Percentiles rank a stretch among this genome's conserved stretches.
phyloP scores from a whole-genome alignment of 2,888 invertebrate genomes.

The Epsilonema sp. region DNA sequence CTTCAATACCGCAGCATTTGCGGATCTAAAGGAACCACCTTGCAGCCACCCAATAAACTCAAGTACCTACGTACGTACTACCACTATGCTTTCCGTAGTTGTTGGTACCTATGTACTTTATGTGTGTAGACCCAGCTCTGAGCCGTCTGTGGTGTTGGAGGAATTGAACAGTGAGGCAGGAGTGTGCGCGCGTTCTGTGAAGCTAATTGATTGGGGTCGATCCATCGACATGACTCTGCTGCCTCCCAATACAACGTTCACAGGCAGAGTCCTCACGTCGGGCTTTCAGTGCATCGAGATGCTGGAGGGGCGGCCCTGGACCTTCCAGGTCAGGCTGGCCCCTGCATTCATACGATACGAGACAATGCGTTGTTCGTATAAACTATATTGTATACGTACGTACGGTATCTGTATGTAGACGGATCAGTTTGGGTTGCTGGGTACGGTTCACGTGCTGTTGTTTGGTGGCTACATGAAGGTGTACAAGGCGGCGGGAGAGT shows the following conservation, averaged over 20 bases:
- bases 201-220: slow-evolving; percentile 79
- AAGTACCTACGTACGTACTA: too few species aligned
- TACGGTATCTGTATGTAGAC: slow-evolving; percentile 47
- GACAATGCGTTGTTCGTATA: too few species aligned
- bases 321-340: slow-evolving; percentile 57
- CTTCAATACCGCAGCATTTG: too few species aligned
- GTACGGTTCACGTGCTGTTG: slow-evolving; percentile 62
- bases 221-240: slow-evolving; percentile 75
- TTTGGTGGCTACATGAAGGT: slow-evolving; percentile 75
- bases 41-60: too few species aligned
- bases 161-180: too few species aligned
- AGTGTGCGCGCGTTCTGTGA: slow-evolving; percentile 42
- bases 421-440: slow-evolving; percentile 69
- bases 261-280: slow-evolving; percentile 40
- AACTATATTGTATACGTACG: too few species aligned
- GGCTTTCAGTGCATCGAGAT: slow-evolving; percentile 50
- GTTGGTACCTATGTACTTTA: too few species aligned
- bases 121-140: too few species aligned
- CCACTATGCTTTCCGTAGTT: too few species aligned
- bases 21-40: too few species aligned
- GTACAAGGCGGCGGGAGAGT: slow-evolving; percentile 33
- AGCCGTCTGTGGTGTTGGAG: too few species aligned
- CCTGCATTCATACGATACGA: too few species aligned
- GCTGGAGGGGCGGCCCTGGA: slow-evolving; percentile 73
- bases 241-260: slow-evolving; percentile 51